Evolutionary conservation across 2,113 vertebrate genomes (phyloP), one percentile per base, ranked within the genome.

Genomic region (Tenebrosternarchus preto): DNA sequence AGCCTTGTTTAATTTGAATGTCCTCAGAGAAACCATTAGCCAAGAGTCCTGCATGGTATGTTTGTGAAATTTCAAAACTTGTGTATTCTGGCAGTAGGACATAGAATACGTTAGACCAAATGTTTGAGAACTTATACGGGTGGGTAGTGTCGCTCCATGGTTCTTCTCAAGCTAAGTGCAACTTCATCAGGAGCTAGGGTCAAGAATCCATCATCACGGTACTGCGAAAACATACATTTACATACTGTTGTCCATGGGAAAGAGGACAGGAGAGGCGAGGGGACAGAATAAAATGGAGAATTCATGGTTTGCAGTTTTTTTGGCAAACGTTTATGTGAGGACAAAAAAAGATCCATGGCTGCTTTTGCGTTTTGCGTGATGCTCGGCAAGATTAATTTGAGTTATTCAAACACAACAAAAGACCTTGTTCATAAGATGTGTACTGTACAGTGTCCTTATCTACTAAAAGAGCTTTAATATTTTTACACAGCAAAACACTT

Each of bases 51-150:
- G 63, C 43, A 50, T 50, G 76, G 76, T 78, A 69, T 78, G 76
- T 78, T 78, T 69, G 74, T 64, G 74, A 76, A 70, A 68, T 78
- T 78, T 78, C 50, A 69, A 69, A 78, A 70, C 50, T 69, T 78
- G 76, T 78, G 66, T 78, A 78, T 78, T 78, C 76, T 78, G 76
- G 76, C 76, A 69, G 29, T 33, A 9, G 15, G 24, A 55, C 29
- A 43, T 43, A 33, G 29, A 69, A 68, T 50, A 78, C 67, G 50
- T 78, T 24, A 59, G 56, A 78, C 36, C 31, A 57, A 78, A 78
- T 59, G 64, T 69, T 72, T 68, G 66, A 57, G 50, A 59, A 39
- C 64, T 22, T 39, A n/a, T 22, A 39, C 63, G 39, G 74, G 63
- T 33, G 53, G 27, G 36, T 19, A 60, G 33, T 76, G 60, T 66